Evolutionary conservation across 2,113 vertebrate species (phyloP), one percentile per base, ranked within the genome.

Genomic region (Mixornis gularis): DNA sequence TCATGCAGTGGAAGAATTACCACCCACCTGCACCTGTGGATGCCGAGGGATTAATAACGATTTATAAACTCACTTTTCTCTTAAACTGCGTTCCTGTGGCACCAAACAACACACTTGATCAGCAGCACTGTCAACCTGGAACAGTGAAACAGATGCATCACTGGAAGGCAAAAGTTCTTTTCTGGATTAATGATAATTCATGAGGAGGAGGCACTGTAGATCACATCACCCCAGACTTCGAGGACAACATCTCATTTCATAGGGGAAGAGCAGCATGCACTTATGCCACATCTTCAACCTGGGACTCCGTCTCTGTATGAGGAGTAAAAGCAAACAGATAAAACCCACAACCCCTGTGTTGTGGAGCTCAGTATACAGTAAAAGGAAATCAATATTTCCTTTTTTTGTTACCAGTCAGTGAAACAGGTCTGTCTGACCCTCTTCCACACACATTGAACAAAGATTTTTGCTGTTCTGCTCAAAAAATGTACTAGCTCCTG

Each of bases 1-100:
- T 95, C 86, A 93, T 79, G 60, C 59, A 44, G 36, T 74, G 36
- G 18, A 90, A 51, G 59, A 89, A 95, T 91, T 87, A 69, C 76
- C 63, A 94, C 78, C 53, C 69, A 87, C 62, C 53, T 65, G 49
- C 30, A 89, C 55, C 70, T 82, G 59, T 77, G 55, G 51, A 63
- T 51, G 41, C 14, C 0, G 0, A 89, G 38, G 58, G 58, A 92
- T 81, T 94, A 78, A 89, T 84, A 89, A 64, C 49, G 15, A 89
- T 87, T 90, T 81, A 72, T 66, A 74, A 80, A 52, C 24, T 63
- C 58, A 58, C 51, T 89, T 89, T 91, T 72, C 66, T 92, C 59
- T 82, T 85, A 46, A 91, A 79, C 18, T 58, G 32, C 32, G 1
- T 69, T 82, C 49, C 66, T 65, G 66, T 49, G 77, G 74, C 70